These are phyloP conservation scores for Threskiornis aethiopicus DNA, from an alignment of 2,797 vertebrate genomes.

Conservation along the genomic window DNA sequence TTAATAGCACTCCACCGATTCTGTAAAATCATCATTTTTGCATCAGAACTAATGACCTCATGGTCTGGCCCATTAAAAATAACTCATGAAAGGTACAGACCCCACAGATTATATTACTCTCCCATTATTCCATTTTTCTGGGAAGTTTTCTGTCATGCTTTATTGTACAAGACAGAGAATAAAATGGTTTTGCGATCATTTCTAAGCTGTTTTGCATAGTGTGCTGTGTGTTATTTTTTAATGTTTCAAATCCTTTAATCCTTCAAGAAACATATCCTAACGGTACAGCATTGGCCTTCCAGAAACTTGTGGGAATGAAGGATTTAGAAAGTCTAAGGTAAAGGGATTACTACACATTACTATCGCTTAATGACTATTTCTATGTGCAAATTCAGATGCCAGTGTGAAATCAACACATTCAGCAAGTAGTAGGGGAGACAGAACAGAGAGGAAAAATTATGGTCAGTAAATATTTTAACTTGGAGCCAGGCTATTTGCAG, in stretches of 20 bases:
- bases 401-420: constrained; percentile 1
- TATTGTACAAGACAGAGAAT: neutral
- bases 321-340: constrained; percentile 10
- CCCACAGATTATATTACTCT: neutral
- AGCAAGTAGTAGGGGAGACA: neutral
- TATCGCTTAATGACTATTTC: neutral
- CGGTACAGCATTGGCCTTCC: neutral
- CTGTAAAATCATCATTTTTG: neutral
- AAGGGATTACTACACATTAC: constrained; percentile 26
- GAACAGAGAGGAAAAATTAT: neutral
- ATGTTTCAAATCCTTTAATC: constrained; percentile 27
- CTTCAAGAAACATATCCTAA: neutral
- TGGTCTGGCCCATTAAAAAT: constrained; percentile 5
- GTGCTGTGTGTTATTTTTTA: neutral
- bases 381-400: neutral
- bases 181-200: neutral
- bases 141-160: neutral
- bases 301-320: constrained; percentile 10
- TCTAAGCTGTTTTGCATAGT: neutral
- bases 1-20: neutral
- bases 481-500: neutral
- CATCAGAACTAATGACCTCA: constrained; percentile 1
- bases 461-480: neutral
- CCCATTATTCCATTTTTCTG: neutral
- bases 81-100: neutral